Percentiles rank a stretch among this genome's conserved stretches.
These are phyloP conservation scores for Cyanoderma ruficeps DNA, from an alignment of 2,113 vertebrate genomes.

Conservation along the genomic window DNA sequence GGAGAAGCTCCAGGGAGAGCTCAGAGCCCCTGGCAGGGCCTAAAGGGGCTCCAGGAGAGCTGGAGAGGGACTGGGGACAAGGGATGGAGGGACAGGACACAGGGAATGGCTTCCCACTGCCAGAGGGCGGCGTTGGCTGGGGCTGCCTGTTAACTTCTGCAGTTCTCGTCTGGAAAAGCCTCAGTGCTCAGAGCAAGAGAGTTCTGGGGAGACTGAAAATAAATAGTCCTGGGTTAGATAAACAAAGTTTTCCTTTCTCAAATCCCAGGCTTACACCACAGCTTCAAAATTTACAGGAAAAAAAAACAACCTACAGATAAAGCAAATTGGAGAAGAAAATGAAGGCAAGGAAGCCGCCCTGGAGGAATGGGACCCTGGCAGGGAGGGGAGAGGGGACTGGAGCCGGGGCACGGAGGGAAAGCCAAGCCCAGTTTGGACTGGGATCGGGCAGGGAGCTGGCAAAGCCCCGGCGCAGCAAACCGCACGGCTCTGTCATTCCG, in stretches of 20 bases:
- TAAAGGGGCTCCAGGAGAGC: neutral
- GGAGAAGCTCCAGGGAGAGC: neutral
- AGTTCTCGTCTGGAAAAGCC: neutral
- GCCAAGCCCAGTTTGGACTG: neutral
- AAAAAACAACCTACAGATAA: neutral
- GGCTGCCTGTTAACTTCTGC: neutral
- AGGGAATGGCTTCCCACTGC: neutral
- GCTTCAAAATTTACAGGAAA: neutral
- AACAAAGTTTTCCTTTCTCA: neutral
- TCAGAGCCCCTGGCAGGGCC: fast-evolving
- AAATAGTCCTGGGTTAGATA: neutral
- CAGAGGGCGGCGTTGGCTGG: fast-evolving
- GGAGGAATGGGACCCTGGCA: fast-evolving
- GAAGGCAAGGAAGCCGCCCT: fast-evolving
- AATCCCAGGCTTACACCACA: neutral
- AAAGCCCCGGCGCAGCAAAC: neutral
- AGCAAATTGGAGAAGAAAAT: neutral
- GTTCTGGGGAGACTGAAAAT: neutral
- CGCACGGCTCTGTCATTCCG: neutral
- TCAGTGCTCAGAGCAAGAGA: neutral
- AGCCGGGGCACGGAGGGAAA: fast-evolving
- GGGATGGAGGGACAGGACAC: neutral
- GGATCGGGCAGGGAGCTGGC: neutral
- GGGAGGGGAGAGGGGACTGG: neutral
- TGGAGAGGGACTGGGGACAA: neutral